These are phyloP conservation scores for Lycia hirtaria DNA, from an alignment of 2,888 invertebrate genomes.

Conservation along the genomic window DNA sequence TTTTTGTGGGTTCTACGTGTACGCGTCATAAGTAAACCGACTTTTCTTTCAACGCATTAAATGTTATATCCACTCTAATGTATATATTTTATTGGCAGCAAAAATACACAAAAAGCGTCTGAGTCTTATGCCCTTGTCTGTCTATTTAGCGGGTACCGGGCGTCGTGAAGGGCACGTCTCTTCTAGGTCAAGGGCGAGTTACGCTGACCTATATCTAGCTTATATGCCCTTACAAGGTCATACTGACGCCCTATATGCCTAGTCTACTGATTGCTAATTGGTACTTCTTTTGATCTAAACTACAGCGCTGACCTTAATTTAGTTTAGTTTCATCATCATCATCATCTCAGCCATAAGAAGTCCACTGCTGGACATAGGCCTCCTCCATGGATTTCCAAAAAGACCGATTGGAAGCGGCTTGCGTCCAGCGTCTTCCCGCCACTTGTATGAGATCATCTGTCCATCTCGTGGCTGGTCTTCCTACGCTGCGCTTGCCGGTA, in stretches of 20 bases:
- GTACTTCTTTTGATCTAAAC: constrained; percentile 41
- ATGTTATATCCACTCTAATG: neutral
- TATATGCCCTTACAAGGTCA: constrained; percentile 70
- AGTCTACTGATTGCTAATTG: constrained; percentile 52
- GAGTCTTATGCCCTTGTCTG: constrained; percentile 59
- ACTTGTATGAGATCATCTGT: no score
- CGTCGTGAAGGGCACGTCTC: constrained; percentile 66
- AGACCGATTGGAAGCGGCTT: no score
- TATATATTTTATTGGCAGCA: constrained; percentile 28
- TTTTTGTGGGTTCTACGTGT: neutral
- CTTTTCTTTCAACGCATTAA: neutral
- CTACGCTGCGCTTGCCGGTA: no score
- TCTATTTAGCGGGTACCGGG: constrained; percentile 59
- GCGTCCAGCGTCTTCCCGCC: no score
- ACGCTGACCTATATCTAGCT: constrained; percentile 77
- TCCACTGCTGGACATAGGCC: no score
- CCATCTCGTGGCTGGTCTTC: no score
- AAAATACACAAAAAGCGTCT: constrained; percentile 29
- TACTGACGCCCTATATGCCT: constrained; percentile 52
- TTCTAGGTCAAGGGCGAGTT: constrained; percentile 79
- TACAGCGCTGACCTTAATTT: neutral
- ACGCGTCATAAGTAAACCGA: neutral
- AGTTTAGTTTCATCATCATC: no score
- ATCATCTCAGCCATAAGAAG: no score
- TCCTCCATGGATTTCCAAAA: no score